Percentiles rank a stretch among this genome's conserved stretches.
These are phyloP conservation scores for Cephus runcator DNA, from an alignment of 2,888 invertebrate species.

Conservation along the genomic window DNA sequence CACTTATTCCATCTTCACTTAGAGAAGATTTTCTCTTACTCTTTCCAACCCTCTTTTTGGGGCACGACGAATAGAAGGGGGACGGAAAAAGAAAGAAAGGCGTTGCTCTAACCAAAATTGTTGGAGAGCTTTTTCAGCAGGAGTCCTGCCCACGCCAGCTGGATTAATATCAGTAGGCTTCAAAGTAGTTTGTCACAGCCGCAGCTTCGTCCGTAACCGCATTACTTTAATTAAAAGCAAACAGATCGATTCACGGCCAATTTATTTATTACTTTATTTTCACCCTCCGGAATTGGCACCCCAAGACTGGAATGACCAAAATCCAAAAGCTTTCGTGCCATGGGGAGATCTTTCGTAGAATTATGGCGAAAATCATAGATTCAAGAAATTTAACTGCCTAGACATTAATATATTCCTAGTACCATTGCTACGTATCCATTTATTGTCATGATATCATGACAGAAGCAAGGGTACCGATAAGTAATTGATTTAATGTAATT, in stretches of 20 bases:
- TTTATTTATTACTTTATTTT: slow-evolving; percentile 5
- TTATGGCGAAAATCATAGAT: background rate
- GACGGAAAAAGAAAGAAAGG: background rate
- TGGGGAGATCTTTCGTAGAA: background rate
- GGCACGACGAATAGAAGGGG: background rate
- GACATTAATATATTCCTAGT: too few species aligned
- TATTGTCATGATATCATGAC: too few species aligned
- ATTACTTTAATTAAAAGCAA: slow-evolving; percentile 20
- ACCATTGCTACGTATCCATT: too few species aligned
- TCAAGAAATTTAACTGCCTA: too few species aligned
- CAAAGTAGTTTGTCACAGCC: slow-evolving; percentile 10
- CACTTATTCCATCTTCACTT: background rate
- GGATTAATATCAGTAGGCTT: background rate
- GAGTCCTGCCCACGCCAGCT: background rate
- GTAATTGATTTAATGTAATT: too few species aligned
- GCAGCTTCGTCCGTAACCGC: slow-evolving; percentile 6
- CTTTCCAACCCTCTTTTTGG: background rate
- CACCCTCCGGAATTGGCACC: background rate
- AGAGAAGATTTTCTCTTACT: background rate
- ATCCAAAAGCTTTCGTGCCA: background rate
- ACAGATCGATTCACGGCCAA: slow-evolving; percentile 10
- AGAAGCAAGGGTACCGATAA: too few species aligned
- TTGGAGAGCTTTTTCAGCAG: background rate
- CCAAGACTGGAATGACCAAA: background rate
- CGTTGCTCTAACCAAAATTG: background rate